These are phyloP conservation scores for Eueides isabella DNA, from an alignment of 1,140 invertebrate genomes.

Conservation along the genomic window DNA sequence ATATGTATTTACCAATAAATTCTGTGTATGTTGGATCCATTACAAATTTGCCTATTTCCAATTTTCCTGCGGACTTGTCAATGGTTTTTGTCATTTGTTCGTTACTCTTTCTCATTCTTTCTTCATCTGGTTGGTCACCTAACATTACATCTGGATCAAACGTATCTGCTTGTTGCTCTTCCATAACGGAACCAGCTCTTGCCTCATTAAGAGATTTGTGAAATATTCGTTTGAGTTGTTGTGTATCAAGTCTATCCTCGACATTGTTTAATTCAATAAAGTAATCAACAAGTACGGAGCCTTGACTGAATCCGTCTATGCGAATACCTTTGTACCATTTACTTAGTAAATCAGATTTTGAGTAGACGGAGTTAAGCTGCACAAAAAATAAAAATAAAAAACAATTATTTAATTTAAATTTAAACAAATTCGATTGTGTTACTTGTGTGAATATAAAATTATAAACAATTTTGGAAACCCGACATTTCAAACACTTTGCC, in stretches of 20 bases:
- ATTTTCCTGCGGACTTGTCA: constrained; percentile 82
- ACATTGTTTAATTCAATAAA: constrained; percentile 91
- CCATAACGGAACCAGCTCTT: constrained; percentile 73
- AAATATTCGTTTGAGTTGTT: constrained; percentile 91
- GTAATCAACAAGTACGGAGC: constrained; percentile 94
- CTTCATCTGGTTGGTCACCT: constrained; percentile 81
- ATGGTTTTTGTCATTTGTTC: constrained; percentile 82
- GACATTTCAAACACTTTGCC: too few relatives aligned
- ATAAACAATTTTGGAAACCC: too few relatives aligned
- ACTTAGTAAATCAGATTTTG: constrained; percentile 87
- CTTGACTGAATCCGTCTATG: constrained; percentile 93
- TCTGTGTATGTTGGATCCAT: constrained; percentile 94
- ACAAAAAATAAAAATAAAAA: constrained; percentile 53
- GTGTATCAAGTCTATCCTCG: constrained; percentile 89
- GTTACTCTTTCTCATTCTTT: constrained; percentile 82
- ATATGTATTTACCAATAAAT: constrained; percentile 87
- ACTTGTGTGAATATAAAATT: too few relatives aligned
- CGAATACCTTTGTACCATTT: constrained; percentile 93
- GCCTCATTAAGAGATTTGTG: constrained; percentile 88
- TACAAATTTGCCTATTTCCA: constrained; percentile 89
- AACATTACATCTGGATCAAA: constrained; percentile 76
- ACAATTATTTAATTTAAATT: neutral
- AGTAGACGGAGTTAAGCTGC: constrained; percentile 92
- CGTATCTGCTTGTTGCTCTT: constrained; percentile 55
- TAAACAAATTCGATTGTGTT: too few relatives aligned